Base-by-base conservation (phyloP, 2,113 vertebrate species). In the Coracopsis vasa region DNA sequence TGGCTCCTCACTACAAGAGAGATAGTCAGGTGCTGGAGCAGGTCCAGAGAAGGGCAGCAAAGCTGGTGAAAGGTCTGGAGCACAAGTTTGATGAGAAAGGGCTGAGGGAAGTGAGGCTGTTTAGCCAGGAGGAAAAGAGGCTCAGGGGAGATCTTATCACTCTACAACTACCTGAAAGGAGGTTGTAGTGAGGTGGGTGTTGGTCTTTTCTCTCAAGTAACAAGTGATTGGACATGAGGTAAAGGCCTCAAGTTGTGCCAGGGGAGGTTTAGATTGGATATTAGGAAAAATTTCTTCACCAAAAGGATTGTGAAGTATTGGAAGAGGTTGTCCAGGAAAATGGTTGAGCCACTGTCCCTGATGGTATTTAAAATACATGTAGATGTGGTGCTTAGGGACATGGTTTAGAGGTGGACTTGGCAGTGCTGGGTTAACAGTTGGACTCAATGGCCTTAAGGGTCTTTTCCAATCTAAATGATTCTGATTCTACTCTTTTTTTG, bases 1-100 rank as follows among this genome's bases (percentile, higher is more conserved):
- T 53, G 51, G 33, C 5, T 14, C 13, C 16, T 53, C 39, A 27
- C 8, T 73, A 23, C 14, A 41, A 60, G 11, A 25, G 39, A 29
- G 20, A 45, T 5, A 23, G 6, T 50, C 6, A 39, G 28, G 24
- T 31, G 14, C 28, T 66, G 50, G 13, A 60, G 11, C 0, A 0
- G 25, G 33, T 31, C 66, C 20, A 45, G 24, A 60, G 33, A 51
- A 45, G 16, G 24, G 8, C 39, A 66, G 11, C 20, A 41, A 31
- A 61, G 25, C 25, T 48, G 20, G 11, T 23, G 21, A 80, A 27
- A 20, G 17, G n/a, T 47, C n/a, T 58, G 56, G 20, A 58, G 56
- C 56, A 35, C 33, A 58, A 24, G 56, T 23, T 33, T 51, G 73
- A 19, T 4, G 25, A 80, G 20, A 4, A 61, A 31, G 7, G 19